phyloP scores from a whole-genome alignment of 2,113 vertebrate species.

The Etheostoma cragini region DNA sequence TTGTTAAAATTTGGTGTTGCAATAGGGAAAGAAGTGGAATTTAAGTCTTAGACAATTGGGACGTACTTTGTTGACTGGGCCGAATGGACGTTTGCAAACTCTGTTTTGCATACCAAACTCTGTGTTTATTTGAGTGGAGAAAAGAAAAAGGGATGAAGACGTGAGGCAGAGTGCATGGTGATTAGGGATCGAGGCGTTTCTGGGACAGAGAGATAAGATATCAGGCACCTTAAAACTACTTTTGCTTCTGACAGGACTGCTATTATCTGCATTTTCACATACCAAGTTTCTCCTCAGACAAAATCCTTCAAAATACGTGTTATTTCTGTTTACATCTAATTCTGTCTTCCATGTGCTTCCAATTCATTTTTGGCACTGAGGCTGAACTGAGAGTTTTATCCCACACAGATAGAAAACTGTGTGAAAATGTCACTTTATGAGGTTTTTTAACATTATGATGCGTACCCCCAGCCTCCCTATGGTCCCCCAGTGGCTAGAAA shows the following conservation, averaged over 20 bases:
- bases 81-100: constrained; percentile 28
- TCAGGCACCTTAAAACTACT: constrained; percentile 40
- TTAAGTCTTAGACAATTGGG: neutral
- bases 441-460: too few relatives aligned
- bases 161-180: constrained; percentile 6
- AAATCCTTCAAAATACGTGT: neutral
- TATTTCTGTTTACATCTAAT: constrained; percentile 8
- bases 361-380: neutral
- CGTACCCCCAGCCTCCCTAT: too few relatives aligned
- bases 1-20: neutral
- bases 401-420: neutral
- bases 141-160: neutral
- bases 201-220: constrained; percentile 57
- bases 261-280: constrained; percentile 35
- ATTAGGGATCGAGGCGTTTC: constrained; percentile 44
- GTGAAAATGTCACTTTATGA: neutral
- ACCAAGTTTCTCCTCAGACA: constrained; percentile 8
- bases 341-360: neutral
- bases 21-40: neutral
- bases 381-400: neutral
- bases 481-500: too few relatives aligned
- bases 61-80: neutral
- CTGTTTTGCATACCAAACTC: constrained; percentile 36
- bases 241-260: constrained; percentile 2
- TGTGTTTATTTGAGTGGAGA: neutral